These are phyloP conservation scores for Torymus aiolomorphi DNA, from an alignment of 2,888 invertebrate species.

Conservation along the genomic window DNA sequence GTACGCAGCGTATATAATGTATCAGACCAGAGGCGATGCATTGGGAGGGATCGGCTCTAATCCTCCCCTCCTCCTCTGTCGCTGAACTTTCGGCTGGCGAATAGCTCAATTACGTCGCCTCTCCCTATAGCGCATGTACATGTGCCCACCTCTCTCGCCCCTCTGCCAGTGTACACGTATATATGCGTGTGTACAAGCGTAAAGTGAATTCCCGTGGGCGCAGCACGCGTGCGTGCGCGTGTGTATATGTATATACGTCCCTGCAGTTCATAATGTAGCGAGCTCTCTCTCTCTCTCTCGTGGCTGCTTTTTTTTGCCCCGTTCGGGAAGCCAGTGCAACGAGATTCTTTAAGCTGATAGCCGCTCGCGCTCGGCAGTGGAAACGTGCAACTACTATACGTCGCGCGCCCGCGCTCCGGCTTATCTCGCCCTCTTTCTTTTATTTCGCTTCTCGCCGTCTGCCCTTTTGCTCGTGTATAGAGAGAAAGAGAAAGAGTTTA, in stretches of 20 bases:
- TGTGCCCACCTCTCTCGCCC: background rate
- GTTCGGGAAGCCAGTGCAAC: constrained; percentile 26
- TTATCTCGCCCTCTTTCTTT: background rate
- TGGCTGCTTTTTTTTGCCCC: constrained; percentile 10
- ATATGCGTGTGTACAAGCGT: background rate
- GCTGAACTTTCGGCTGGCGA: constrained; percentile 15
- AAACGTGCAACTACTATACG: too few species aligned
- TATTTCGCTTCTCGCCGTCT: background rate
- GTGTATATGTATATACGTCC: too few species aligned
- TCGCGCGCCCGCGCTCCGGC: background rate
- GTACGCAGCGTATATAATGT: too few species aligned
- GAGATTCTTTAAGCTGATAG: constrained; percentile 37
- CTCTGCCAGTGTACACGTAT: background rate
- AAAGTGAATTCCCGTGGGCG: constrained; percentile 31
- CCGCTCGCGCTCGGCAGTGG: background rate
- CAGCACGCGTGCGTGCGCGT: too few species aligned
- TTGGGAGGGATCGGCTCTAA: too few species aligned
- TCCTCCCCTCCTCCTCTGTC: too few species aligned
- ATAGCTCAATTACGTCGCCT: constrained; percentile 41
- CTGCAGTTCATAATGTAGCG: too few species aligned
- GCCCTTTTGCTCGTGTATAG: background rate
- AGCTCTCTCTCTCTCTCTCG: too few species aligned
- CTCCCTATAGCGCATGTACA: background rate
- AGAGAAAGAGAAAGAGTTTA: too few species aligned
- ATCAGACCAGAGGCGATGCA: too few species aligned